phyloP scores from a whole-genome alignment of 2,797 vertebrate species.

The Ctenosaura bakeri region DNA sequence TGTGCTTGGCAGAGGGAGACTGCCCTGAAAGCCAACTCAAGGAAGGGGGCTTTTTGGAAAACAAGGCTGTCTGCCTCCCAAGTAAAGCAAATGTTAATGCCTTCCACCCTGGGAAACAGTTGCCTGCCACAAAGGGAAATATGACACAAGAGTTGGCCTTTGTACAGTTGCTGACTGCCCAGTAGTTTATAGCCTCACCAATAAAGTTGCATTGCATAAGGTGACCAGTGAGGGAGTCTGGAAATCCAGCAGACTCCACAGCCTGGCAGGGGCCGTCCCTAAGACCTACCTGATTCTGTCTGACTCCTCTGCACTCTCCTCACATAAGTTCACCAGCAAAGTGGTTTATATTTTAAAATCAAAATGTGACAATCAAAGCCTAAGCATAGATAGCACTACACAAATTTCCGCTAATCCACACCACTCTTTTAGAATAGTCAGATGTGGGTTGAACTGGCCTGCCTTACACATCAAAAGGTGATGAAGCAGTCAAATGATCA shows the following conservation, averaged over 20 bases:
- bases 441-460: neutral
- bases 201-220: neutral
- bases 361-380: neutral
- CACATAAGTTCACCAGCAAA: neutral
- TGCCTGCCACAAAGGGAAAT: neutral
- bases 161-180: neutral
- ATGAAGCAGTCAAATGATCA: neutral
- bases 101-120: neutral
- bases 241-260: neutral
- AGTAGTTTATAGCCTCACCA: neutral
- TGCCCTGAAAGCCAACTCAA: neutral
- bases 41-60: constrained; percentile 9
- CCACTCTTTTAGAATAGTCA: neutral
- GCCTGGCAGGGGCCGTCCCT: neutral
- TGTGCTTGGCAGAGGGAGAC: constrained; percentile 10
- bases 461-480: neutral
- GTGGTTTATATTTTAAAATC: neutral
- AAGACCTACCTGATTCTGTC: neutral
- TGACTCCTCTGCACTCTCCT: neutral
- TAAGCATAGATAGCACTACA: neutral
- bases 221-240: neutral
- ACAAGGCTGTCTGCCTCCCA: constrained; percentile 11
- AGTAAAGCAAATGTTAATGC: constrained; percentile 15
- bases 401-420: neutral
- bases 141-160: constrained; percentile 6